phyloP scores from a whole-genome alignment of 1,140 invertebrate species.

The Cepaea nemoralis region DNA sequence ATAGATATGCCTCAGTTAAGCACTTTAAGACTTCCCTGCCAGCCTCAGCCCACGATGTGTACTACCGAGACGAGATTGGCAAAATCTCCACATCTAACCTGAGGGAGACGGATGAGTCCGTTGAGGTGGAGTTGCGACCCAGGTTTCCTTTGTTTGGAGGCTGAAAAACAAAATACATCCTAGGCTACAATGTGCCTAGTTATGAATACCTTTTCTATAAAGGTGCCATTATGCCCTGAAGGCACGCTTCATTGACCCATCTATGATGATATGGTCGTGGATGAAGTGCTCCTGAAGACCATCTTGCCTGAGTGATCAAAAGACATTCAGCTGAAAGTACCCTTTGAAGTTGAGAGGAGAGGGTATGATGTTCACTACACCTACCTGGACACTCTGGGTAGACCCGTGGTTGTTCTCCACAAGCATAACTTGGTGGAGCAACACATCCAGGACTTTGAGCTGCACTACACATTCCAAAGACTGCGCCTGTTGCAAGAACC shows the following conservation, averaged over 20 bases:
- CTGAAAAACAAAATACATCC: conserved; percentile 96
- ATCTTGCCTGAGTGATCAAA: conserved; percentile 93
- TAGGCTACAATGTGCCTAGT: conserved; percentile 98
- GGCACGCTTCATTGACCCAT: conserved; percentile 93
- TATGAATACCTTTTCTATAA: conserved; percentile 93
- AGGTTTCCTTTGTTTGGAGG: conserved; percentile 98
- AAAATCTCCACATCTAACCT: conserved; percentile 99
- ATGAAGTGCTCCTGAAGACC: conserved; percentile 89
- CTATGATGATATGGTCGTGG: conserved; percentile 95
- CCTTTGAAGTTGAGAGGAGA: conserved; percentile 84
- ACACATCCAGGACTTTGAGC: conserved; percentile 90
- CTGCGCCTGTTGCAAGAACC: conserved; percentile 90
- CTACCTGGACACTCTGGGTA: conserved; percentile 94
- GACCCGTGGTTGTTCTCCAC: conserved; percentile 87
- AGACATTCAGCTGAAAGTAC: conserved; percentile 85
- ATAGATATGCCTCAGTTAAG: conserved; percentile 88
- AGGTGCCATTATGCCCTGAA: conserved; percentile 87
- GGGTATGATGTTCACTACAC: conserved; percentile 88
- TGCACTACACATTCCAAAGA: conserved; percentile 91
- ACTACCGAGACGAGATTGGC: conserved; percentile 97
- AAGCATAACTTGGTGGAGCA: conserved; percentile 94
- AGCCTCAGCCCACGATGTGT: conserved; percentile 89
- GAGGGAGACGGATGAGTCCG: conserved; percentile 86
- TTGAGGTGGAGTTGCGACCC: conserved; percentile 94
- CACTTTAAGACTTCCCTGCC: conserved; percentile 80